A percentile compares a stretch with the other conserved stretches of the same genome.
Evolutionary conservation across 2,113 vertebrate species (phyloP).

Genomic region (Phylloscopus trochilus): DNA sequence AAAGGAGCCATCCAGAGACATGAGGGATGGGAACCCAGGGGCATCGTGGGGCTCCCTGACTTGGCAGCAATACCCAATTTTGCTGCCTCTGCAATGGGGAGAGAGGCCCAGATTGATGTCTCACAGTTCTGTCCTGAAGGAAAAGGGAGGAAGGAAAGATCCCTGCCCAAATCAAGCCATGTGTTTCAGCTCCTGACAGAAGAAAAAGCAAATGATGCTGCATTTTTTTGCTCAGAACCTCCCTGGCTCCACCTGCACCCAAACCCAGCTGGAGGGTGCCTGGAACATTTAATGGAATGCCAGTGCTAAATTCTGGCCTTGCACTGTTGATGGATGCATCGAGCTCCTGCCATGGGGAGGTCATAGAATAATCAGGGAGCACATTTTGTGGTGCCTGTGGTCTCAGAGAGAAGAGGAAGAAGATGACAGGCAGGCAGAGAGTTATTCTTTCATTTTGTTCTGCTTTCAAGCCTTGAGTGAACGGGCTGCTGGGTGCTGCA

Average conservation of each 20-base stretch:
- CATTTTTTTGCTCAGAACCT: not conserved
- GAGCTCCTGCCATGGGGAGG: not conserved
- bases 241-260: not conserved
- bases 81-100: not conserved
- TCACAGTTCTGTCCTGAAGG: not conserved
- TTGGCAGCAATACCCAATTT: not conserved
- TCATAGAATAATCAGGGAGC: not conserved
- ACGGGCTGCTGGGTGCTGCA: not conserved
- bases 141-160: not conserved
- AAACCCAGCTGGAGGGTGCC: accelerated
- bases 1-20: not conserved
- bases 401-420: not conserved
- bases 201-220: not conserved
- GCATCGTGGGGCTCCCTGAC: not conserved
- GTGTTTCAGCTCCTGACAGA: not conserved
- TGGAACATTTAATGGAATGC: not conserved
- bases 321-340: not conserved
- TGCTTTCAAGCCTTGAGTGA: not conserved
- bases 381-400: accelerated
- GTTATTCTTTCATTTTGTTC: not conserved
- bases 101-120: not conserved
- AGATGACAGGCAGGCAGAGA: not conserved
- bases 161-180: not conserved
- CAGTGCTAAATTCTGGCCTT: not conserved
- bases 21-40: not conserved